phyloP scores from a whole-genome alignment of 2,888 invertebrate genomes.

The Myathropa florea region DNA sequence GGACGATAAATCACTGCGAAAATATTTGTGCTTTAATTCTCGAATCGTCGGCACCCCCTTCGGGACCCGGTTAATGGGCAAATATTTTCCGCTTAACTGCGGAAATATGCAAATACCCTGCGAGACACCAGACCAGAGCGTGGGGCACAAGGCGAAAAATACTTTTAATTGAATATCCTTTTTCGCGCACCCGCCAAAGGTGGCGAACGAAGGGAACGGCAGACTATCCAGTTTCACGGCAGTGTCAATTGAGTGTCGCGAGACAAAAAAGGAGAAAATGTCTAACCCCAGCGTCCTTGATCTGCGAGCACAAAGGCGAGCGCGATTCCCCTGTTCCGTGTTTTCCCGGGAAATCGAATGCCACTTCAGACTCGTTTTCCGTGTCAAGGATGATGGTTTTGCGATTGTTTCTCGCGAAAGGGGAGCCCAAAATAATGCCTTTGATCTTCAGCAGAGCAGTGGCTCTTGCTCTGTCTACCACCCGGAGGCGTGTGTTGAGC shows the following conservation, averaged over 20 bases:
- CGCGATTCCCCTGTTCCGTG: neutral
- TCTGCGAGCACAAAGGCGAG: neutral
- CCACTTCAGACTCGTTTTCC: slow-evolving; percentile 49
- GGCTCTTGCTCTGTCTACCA: too few species aligned
- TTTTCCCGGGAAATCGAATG: slow-evolving; percentile 45
- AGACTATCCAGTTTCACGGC: slow-evolving; percentile 14
- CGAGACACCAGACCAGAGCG: slow-evolving; percentile 1
- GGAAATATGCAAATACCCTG: slow-evolving; percentile 55
- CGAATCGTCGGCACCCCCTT: neutral
- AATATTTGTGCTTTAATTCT: slow-evolving; percentile 59
- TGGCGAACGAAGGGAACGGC: slow-evolving; percentile 18
- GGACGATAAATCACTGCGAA: slow-evolving; percentile 59
- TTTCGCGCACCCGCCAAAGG: slow-evolving; percentile 4
- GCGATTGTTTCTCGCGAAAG: neutral
- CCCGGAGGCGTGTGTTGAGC: neutral
- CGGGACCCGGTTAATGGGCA: slow-evolving; percentile 20
- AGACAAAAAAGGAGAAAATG: slow-evolving; percentile 30
- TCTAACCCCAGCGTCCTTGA: slow-evolving; percentile 33
- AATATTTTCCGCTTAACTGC: slow-evolving; percentile 62
- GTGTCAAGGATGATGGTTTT: slow-evolving; percentile 59
- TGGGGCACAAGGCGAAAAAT: neutral
- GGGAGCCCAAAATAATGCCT: neutral
- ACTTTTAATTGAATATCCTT: slow-evolving; percentile 62
- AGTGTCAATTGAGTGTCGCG: slow-evolving; percentile 9
- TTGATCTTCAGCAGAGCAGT: neutral